Percentiles rank a stretch among this genome's conserved stretches.
Evolutionary conservation across 2,797 vertebrate genomes (phyloP).

Genomic region (Pangasius mekongensis): DNA sequence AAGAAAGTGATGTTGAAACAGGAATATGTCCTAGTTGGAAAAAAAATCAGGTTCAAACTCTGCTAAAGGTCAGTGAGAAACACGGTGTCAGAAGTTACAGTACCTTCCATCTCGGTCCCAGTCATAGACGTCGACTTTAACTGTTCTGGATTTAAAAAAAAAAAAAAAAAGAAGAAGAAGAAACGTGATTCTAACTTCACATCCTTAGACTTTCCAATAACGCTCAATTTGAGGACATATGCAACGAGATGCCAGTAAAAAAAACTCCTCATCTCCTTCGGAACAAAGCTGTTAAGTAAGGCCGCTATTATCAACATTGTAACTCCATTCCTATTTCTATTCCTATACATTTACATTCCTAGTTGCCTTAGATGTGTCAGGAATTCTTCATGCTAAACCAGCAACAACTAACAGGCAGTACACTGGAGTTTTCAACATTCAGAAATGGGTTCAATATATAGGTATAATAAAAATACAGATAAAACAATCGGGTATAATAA

Average conservation of each 20-base stretch:
- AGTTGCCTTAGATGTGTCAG: not conserved
- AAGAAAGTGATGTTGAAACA: not conserved
- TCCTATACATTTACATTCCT: not conserved
- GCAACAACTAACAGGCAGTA: not conserved
- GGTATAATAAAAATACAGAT: not conserved
- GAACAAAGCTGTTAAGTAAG: not conserved
- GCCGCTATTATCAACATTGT: not conserved
- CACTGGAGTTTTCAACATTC: not conserved
- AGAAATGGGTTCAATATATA: not conserved
- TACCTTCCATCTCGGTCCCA: constrained; percentile 98
- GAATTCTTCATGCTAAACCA: not conserved
- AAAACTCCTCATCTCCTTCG: not conserved
- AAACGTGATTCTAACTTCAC: not conserved
- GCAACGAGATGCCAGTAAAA: not conserved
- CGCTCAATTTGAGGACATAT: not conserved
- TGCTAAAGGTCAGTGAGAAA: not conserved
- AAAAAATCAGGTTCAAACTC: not conserved
- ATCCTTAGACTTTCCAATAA: not conserved
- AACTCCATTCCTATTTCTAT: not conserved
- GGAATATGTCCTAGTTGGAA: not conserved
- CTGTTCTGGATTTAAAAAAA: constrained; percentile 79
- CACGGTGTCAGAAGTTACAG: not conserved
- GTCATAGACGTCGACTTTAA: constrained; percentile 95
- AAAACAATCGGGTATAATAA: not conserved
- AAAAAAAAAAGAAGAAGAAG: constrained; percentile 17